A percentile compares a stretch with the other conserved stretches of the same genome.
phyloP scores from a whole-genome alignment of 1,140 invertebrate genomes.

The Amphibalanus amphitrite region DNA sequence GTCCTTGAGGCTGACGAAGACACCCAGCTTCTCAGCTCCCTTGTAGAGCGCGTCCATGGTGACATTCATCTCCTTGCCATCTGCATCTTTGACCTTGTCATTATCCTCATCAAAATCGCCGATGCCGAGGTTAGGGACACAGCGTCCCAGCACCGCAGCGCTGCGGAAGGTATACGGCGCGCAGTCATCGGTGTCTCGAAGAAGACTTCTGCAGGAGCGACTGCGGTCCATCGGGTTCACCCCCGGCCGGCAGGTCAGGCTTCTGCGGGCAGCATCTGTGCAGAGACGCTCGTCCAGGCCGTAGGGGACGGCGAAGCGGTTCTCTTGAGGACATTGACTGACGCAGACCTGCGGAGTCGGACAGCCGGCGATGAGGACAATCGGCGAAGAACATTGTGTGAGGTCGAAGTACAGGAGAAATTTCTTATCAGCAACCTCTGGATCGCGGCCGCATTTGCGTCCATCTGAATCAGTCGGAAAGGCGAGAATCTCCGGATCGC shows the following conservation, averaged over 20 bases:
- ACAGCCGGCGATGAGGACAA: slow-evolving; percentile 55
- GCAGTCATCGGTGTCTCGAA: neutral
- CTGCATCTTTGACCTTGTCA: no score
- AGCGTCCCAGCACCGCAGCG: neutral
- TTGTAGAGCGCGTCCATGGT: neutral
- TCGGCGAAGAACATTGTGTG: slow-evolving; percentile 46
- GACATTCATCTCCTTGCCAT: neutral
- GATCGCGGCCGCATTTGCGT: slow-evolving; percentile 29
- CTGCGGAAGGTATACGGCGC: neutral
- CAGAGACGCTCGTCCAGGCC: neutral
- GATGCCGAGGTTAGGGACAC: neutral
- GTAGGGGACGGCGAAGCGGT: slow-evolving; percentile 16
- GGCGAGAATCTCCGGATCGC: slow-evolving; percentile 58
- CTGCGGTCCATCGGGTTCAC: neutral
- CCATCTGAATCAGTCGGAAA: slow-evolving; percentile 46
- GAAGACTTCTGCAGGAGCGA: neutral
- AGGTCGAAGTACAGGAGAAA: slow-evolving; percentile 75
- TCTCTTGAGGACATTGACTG: slow-evolving; percentile 45
- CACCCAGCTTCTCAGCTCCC: neutral
- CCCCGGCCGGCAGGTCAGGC: neutral
- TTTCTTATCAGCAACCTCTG: slow-evolving; percentile 40
- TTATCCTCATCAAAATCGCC: no score
- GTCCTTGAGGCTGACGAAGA: neutral
- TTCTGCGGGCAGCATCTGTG: neutral
- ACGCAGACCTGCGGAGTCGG: slow-evolving; percentile 70